Evolutionary conservation across 2,888 invertebrate species (phyloP).

Genomic region (Caradrina kadenii): DNA sequence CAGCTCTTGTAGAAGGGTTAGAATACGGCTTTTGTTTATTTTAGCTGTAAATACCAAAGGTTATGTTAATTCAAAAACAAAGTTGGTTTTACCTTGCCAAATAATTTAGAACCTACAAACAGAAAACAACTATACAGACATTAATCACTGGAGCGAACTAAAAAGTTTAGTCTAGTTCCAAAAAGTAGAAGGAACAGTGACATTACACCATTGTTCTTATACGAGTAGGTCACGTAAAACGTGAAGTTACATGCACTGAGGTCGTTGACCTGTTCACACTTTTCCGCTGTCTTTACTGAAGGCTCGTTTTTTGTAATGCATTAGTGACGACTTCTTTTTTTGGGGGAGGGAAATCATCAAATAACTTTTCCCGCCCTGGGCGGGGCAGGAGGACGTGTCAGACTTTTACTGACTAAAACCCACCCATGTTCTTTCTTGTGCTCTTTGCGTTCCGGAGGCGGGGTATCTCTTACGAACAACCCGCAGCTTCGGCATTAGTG

Average conservation of each 20-base stretch:
- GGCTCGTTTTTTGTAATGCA: slow-evolving; percentile 35
- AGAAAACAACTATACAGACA: slow-evolving; percentile 17
- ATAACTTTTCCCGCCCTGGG: too few species aligned
- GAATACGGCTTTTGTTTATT: neutral
- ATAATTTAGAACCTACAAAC: slow-evolving; percentile 33
- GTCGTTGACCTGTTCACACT: slow-evolving; percentile 52
- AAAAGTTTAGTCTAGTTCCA: slow-evolving; percentile 38
- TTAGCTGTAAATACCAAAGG: slow-evolving; percentile 5
- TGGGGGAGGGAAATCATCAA: too few species aligned
- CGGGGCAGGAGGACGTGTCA: too few species aligned
- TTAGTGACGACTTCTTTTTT: slow-evolving; percentile 51
- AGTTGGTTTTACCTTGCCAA: neutral
- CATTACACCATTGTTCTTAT: slow-evolving; percentile 61
- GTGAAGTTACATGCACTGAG: slow-evolving; percentile 54
- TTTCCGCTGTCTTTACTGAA: slow-evolving; percentile 53
- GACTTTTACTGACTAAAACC: too few species aligned
- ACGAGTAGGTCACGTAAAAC: slow-evolving; percentile 59
- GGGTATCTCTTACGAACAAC: too few species aligned
- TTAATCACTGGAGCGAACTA: slow-evolving; percentile 37
- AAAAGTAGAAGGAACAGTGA: slow-evolving; percentile 46
- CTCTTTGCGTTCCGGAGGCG: too few species aligned
- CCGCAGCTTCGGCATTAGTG: too few species aligned
- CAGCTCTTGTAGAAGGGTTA: neutral
- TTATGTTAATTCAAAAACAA: neutral
- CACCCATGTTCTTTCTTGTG: too few species aligned